Evolutionary conservation across 2,113 vertebrate species (phyloP), one percentile per base, ranked within the genome.

Genomic region (Dasyprocta punctata): DNA sequence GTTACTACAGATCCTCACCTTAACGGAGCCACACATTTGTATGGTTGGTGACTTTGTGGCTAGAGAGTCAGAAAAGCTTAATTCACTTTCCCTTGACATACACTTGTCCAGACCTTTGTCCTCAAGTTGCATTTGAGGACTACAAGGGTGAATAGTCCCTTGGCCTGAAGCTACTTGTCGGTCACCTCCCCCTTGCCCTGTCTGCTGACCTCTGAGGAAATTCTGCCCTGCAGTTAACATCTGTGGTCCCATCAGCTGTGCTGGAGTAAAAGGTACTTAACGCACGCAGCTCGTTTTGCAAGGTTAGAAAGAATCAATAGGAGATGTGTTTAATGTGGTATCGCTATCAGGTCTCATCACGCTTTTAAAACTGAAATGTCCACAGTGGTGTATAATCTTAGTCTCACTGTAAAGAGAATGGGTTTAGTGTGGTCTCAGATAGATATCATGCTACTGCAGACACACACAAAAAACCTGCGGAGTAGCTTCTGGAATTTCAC

Each of bases 241-340:
- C 98, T 98, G 98, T 77, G 98, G 98, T 98, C 98, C 98, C 98
- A 97, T 97, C 98, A 98, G 98, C 94, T 54, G 91, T 20, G 3
- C 92, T 77, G 97, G 97, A 98, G 98, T 99, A 97, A 99, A 98
- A 98, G 97, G 98, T 98, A 98, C 98, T 99, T 99, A 99, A 98
- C 24, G 97, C 97, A 65, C 92, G 73, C 92, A 96, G 97, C 98
- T 98, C 98, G 44, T 97, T 98, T 92, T 96, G 98, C 98, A 99
- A 99, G 99, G 98, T 99, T 99, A 98, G 98, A 98, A 91, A 93
- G 97, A 98, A 99, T 99, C 98, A 97, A 99, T 99, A 98, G 97
- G 98, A 98, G 98, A 98, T 89, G 98, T 98, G 98, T 99, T 99
- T 99, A 98, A 98, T 99, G 98, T 33, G 96, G 98, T 98, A 98